These are phyloP conservation scores for Saguinus midas DNA, from an alignment of 2,113 vertebrate species.

Conservation along the genomic window DNA sequence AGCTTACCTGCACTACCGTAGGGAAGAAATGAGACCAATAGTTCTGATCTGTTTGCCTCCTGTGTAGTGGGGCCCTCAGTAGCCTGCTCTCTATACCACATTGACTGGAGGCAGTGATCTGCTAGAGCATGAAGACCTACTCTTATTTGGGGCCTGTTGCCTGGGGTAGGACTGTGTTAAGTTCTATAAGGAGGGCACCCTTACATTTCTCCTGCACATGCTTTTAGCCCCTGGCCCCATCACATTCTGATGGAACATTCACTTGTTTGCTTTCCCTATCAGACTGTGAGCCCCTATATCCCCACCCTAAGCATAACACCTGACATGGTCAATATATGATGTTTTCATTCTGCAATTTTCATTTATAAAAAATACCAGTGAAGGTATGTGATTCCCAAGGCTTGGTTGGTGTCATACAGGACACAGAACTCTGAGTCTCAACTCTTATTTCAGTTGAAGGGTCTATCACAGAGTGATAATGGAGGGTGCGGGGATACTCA, in stretches of 20 bases:
- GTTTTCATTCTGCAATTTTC: background rate
- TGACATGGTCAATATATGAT: background rate
- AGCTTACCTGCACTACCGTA: background rate
- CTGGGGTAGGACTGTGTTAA: background rate
- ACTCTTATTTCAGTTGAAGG: background rate
- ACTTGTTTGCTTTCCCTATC: background rate
- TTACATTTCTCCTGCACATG: background rate
- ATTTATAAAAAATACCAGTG: background rate
- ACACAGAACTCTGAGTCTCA: background rate
- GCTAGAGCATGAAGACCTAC: background rate
- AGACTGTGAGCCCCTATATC: background rate
- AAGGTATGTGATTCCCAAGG: background rate
- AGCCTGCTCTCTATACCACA: background rate
- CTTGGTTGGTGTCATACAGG: background rate
- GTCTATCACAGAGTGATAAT: background rate
- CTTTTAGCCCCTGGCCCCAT: background rate
- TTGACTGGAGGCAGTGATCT: background rate
- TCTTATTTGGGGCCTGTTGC: background rate
- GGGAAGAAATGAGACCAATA: background rate
- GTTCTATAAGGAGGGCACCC: background rate
- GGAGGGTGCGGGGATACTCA: rapidly evolving
- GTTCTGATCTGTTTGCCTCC: background rate
- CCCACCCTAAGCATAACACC: background rate
- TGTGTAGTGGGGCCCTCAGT: background rate
- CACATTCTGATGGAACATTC: background rate